Conservation (phyloP, 2,888 invertebrate genomes). For the Aphodius granarius region DNA sequence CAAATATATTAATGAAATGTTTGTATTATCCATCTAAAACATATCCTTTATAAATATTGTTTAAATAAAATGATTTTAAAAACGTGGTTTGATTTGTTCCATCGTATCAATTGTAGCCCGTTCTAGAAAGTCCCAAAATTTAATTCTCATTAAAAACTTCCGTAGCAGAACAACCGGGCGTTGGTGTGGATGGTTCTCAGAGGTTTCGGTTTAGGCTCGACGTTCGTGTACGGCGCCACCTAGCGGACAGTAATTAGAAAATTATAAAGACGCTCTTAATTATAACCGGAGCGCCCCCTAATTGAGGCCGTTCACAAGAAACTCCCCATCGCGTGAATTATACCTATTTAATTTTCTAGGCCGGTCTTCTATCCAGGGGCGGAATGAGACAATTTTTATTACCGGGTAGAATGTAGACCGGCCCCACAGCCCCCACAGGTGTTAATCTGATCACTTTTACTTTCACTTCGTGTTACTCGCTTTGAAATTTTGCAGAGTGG, state of each 20-base stretch:
- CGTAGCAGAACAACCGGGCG: neutral
- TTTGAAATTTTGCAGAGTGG: too few species aligned
- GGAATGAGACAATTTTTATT: too few species aligned
- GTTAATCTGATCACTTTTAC: too few species aligned
- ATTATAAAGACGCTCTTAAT: neutral
- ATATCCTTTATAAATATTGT: conserved; percentile 39
- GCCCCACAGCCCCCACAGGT: neutral
- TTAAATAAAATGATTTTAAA: conserved; percentile 32
- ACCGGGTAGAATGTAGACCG: too few species aligned
- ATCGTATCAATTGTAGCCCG: neutral
- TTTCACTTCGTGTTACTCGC: too few species aligned
- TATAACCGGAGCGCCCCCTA: neutral
- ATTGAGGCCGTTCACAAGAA: neutral
- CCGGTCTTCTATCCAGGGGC: neutral
- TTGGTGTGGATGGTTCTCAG: neutral
- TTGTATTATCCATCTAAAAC: conserved; percentile 32
- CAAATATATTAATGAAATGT: conserved; percentile 23
- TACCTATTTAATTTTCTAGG: neutral
- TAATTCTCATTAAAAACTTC: neutral
- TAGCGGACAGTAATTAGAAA: neutral
- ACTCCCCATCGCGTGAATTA: neutral
- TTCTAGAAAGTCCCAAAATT: neutral
- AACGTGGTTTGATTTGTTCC: neutral
- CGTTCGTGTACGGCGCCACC: neutral
- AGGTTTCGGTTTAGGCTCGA: neutral